These are phyloP conservation scores for Hydractinia symbiolongicarpus DNA, from an alignment of 30 jellyfish, hydroid and myxozoan genomes.

Conservation along the genomic window DNA sequence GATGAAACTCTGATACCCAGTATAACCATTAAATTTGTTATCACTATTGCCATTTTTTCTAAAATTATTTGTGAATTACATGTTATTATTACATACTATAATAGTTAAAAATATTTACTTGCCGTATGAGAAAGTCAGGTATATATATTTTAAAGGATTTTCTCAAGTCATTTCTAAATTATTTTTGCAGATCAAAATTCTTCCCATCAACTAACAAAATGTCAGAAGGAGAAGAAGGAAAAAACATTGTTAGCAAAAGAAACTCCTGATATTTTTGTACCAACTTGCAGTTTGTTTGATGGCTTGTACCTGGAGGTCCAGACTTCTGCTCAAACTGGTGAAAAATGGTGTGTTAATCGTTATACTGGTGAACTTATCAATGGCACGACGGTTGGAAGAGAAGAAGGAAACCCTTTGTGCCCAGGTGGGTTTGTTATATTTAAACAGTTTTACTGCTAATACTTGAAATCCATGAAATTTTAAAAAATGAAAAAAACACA, in stretches of 20 bases:
- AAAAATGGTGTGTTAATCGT: conserved; percentile 32
- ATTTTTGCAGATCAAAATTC: not conserved
- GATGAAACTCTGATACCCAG: too few species aligned
- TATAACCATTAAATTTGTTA: too few species aligned
- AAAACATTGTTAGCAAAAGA: not conserved
- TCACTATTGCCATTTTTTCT: too few species aligned
- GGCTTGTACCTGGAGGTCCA: conserved; percentile 27
- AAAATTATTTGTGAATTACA: too few species aligned
- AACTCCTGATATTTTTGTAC: not conserved
- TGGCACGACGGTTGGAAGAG: conserved; percentile 3
- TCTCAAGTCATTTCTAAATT: too few species aligned
- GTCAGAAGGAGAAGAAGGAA: conserved; percentile 16
- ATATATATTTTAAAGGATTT: too few species aligned
- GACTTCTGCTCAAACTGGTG: not conserved
- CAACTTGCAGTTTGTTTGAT: conserved; percentile 21
- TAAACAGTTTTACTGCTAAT: too few species aligned
- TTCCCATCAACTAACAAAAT: conserved; percentile 16
- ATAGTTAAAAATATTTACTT: too few species aligned
- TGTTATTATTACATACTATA: too few species aligned
- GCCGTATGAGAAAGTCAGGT: too few species aligned
- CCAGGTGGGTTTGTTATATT: conserved; percentile 7
- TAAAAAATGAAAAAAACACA: too few species aligned
- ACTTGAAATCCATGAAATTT: too few species aligned
- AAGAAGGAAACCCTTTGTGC: conserved; percentile 26
- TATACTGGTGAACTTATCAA: conserved; percentile 27